phyloP scores from a whole-genome alignment of 2,113 vertebrate genomes.

The Fukomys damarensis region DNA sequence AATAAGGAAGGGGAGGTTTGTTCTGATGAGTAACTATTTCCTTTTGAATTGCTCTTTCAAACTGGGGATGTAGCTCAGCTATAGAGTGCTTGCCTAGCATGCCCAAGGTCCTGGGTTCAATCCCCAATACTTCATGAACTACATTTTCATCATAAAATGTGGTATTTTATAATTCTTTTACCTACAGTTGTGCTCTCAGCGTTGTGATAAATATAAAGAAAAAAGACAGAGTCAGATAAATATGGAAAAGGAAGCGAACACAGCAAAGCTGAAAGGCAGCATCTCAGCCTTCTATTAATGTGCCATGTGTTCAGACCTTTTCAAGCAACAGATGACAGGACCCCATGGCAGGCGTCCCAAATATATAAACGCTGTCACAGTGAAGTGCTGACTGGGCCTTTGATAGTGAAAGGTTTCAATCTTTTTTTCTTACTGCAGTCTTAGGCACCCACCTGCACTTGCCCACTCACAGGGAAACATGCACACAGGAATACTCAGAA shows the following conservation, averaged over 20 bases:
- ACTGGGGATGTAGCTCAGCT: no score
- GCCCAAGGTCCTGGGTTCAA: no score
- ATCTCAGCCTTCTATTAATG: background rate
- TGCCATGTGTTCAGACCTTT: background rate
- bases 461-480: background rate
- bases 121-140: background rate
- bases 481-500: slow-evolving; percentile 17
- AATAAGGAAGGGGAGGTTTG: background rate
- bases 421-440: background rate
- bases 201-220: slow-evolving; percentile 39
- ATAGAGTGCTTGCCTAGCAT: no score
- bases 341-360: background rate
- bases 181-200: background rate
- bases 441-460: background rate
- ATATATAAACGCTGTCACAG: background rate
- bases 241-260: background rate
- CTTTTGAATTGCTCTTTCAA: slow-evolving; percentile 37
- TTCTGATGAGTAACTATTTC: background rate
- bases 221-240: background rate
- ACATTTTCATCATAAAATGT: slow-evolving; percentile 15
- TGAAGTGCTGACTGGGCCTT: background rate
- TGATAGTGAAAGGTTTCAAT: background rate
- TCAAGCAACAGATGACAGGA: background rate
- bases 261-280: background rate
- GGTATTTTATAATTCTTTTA: background rate